These are phyloP conservation scores for Uria aalge DNA, from an alignment of 2,113 vertebrate species.

Conservation along the genomic window DNA sequence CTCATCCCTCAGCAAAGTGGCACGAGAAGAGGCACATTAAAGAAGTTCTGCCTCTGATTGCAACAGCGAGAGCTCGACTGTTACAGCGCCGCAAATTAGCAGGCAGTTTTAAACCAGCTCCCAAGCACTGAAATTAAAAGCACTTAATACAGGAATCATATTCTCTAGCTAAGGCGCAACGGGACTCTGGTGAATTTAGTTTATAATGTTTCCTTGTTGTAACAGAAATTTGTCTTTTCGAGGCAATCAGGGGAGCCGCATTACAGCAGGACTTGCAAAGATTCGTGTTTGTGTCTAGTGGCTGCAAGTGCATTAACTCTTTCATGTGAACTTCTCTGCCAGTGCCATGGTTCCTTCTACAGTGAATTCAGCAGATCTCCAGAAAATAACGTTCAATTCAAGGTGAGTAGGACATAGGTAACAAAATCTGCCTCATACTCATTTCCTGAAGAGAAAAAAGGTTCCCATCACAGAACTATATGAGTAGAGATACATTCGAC, in stretches of 20 bases:
- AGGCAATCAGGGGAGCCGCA: constrained; percentile 58
- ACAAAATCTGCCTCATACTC: not conserved
- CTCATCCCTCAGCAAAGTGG: not conserved
- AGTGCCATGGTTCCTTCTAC: not conserved
- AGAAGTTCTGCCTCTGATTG: constrained; percentile 15
- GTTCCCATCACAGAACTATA: not conserved
- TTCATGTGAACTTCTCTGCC: not conserved
- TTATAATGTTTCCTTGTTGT: constrained; percentile 54
- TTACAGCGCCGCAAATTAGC: constrained; percentile 20
- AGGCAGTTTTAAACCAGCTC: constrained; percentile 47
- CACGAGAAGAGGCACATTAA: constrained; percentile 7
- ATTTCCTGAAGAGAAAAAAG: not conserved
- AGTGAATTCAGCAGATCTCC: not conserved
- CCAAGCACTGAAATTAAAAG: constrained; percentile 66
- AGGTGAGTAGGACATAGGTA: not conserved
- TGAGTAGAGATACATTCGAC: not conserved
- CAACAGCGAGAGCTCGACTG: not conserved
- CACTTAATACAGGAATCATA: constrained; percentile 67
- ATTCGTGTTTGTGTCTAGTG: constrained; percentile 11
- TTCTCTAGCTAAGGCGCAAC: constrained; percentile 56
- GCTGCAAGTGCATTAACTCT: constrained; percentile 27
- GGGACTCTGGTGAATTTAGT: constrained; percentile 58
- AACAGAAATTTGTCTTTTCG: constrained; percentile 59
- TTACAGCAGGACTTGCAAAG: constrained; percentile 57
- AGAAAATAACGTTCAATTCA: not conserved